A percentile compares a stretch with the other conserved stretches of the same genome.
phyloP scores from a whole-genome alignment of 2,113 vertebrate genomes.

The Osmerus mordax region DNA sequence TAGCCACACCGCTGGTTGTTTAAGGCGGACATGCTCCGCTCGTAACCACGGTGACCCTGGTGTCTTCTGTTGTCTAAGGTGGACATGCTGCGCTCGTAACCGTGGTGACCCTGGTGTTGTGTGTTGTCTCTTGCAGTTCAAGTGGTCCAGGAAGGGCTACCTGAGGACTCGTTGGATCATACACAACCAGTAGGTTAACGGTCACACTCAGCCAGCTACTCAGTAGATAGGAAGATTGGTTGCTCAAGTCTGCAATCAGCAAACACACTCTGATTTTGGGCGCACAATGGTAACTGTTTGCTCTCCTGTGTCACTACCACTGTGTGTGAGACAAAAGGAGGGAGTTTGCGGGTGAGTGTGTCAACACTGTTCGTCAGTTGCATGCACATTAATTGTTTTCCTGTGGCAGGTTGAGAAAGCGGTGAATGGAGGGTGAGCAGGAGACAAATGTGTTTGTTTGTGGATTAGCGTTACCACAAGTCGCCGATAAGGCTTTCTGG shows the following conservation, averaged over 20 bases:
- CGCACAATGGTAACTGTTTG: conserved; percentile 37
- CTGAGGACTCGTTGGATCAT: conserved; percentile 81
- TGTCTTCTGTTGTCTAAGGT: no score
- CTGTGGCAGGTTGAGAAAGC: conserved; percentile 54
- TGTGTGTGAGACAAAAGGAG: conserved; percentile 27
- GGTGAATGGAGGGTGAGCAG: background rate
- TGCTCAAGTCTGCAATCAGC: background rate
- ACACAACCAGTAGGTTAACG: conserved; percentile 73
- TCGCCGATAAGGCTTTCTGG: conserved; percentile 37
- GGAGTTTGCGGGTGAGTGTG: conserved; percentile 27
- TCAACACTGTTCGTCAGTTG: conserved; percentile 43
- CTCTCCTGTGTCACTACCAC: conserved; percentile 29
- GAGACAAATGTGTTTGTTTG: conserved; percentile 56
- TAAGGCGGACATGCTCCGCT: no score
- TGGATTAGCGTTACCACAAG: conserved; percentile 35
- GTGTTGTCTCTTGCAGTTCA: conserved; percentile 68
- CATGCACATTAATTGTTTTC: conserved; percentile 52
- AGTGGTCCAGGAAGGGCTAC: conserved; percentile 83
- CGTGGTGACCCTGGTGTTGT: background rate
- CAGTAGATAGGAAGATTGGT: background rate
- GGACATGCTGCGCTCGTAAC: no score
- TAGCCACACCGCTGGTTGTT: no score
- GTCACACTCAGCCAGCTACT: background rate
- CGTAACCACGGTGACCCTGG: no score
- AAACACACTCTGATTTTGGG: conserved; percentile 17